phyloP scores from a whole-genome alignment of 1,140 invertebrate species.

The Sinella curviseta region DNA sequence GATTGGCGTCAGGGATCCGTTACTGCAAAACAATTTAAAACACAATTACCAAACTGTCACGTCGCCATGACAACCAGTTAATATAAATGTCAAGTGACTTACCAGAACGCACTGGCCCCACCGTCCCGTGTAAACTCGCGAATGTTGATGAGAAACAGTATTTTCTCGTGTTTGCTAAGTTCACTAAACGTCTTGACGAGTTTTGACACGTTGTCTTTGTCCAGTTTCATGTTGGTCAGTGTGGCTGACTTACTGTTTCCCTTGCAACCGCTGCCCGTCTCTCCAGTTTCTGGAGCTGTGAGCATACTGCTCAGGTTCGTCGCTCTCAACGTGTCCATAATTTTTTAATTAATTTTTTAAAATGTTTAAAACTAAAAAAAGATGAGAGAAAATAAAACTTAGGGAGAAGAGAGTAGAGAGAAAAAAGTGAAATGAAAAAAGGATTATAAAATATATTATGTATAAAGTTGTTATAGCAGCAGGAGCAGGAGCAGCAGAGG shows the following conservation, averaged over 20 bases:
- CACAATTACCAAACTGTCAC: too few relatives aligned
- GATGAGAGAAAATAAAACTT: too few relatives aligned
- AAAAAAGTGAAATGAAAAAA: too few relatives aligned
- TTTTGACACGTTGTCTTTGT: background rate
- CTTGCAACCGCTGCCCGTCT: too few relatives aligned
- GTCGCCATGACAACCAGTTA: too few relatives aligned
- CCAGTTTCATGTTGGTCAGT: background rate
- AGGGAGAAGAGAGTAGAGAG: too few relatives aligned
- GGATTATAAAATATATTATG: too few relatives aligned
- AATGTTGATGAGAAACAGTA: constrained; percentile 11
- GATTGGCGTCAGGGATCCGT: background rate
- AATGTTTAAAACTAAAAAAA: too few relatives aligned
- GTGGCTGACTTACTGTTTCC: too few relatives aligned
- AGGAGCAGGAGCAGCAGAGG: too few relatives aligned
- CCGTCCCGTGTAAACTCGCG: background rate
- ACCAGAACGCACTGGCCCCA: background rate
- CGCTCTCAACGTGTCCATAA: background rate
- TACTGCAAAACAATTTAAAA: background rate
- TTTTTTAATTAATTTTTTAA: background rate
- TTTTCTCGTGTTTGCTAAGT: constrained; percentile 15
- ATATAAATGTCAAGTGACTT: background rate
- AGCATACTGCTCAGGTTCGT: too few relatives aligned
- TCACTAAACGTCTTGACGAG: background rate
- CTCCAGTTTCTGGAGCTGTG: too few relatives aligned
- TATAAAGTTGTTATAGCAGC: background rate